These are phyloP conservation scores for Otocyon megalotis DNA, from an alignment of 2,113 vertebrate genomes.

Conservation along the genomic window DNA sequence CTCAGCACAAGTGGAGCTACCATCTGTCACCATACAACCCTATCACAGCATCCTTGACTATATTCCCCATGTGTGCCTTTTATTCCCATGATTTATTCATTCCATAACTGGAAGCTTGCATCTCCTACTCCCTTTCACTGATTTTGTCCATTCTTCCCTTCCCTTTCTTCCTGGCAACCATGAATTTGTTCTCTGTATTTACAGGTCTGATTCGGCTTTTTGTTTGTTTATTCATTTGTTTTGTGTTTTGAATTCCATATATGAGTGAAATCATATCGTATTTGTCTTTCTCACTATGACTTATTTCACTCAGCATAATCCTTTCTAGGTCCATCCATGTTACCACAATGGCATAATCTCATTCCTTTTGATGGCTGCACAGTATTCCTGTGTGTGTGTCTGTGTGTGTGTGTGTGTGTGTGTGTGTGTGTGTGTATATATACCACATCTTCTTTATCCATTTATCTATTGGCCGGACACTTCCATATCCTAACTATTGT, in stretches of 20 bases:
- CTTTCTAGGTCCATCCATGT: too few relatives aligned
- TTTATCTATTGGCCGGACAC: not conserved
- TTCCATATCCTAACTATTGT: not conserved
- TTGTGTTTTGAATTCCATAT: too few relatives aligned
- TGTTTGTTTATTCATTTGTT: not conserved
- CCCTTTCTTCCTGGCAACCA: not conserved
- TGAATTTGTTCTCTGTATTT: not conserved
- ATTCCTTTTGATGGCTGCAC: not conserved
- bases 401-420: not conserved
- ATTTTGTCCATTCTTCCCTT: not conserved
- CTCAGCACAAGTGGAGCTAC: not conserved
- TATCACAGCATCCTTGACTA: not conserved
- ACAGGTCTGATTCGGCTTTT: not conserved
- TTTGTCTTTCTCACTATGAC: too few relatives aligned
- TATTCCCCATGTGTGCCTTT: not conserved
- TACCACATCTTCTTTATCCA: not conserved
- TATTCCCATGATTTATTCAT: not conserved
- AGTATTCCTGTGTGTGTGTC: not conserved
- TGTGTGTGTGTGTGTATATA: not conserved
- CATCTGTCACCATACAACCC: not conserved
- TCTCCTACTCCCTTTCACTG: not conserved
- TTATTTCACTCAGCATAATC: too few relatives aligned
- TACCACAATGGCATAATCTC: too few relatives aligned
- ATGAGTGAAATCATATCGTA: too few relatives aligned
- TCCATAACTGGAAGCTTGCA: not conserved